Evolutionary conservation across 2,797 vertebrate species (phyloP).

Genomic region (Cheirogaleus major): DNA sequence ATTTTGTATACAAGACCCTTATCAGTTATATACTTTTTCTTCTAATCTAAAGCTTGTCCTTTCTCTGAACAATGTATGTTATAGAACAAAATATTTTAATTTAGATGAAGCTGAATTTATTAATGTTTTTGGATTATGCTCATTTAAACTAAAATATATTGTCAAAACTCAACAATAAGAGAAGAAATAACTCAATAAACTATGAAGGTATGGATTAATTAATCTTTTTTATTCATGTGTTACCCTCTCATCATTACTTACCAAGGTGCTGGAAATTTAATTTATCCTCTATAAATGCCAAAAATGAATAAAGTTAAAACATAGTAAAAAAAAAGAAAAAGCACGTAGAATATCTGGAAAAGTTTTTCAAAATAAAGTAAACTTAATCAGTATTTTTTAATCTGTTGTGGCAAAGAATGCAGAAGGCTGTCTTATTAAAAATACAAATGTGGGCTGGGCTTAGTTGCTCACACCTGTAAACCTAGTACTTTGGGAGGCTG

Average conservation of each 20-base stretch:
- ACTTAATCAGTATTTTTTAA: not conserved
- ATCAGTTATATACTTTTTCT: not conserved
- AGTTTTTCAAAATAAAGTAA: not conserved
- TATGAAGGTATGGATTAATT: not conserved
- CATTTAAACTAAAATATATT: too few species aligned
- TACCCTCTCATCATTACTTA: not conserved
- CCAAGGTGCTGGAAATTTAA: not conserved
- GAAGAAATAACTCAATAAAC: too few species aligned
- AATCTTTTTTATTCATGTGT: not conserved
- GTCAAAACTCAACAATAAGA: too few species aligned
- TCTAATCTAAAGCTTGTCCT: not conserved
- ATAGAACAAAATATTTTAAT: not conserved
- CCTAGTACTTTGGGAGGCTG: too few species aligned
- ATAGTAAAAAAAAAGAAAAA: not conserved
- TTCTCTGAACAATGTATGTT: not conserved
- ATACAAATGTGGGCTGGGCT: not conserved
- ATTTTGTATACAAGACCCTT: not conserved
- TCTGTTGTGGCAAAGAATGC: not conserved
- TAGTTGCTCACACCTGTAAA: too few species aligned
- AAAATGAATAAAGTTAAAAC: not conserved
- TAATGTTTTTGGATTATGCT: not conserved
- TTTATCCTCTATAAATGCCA: not conserved
- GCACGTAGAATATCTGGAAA: not conserved
- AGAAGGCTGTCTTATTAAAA: not conserved
- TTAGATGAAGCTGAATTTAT: not conserved